Percentiles rank a stretch among this genome's conserved stretches.
Evolutionary conservation across 2,113 vertebrate genomes (phyloP).

Genomic region (Apus apus): DNA sequence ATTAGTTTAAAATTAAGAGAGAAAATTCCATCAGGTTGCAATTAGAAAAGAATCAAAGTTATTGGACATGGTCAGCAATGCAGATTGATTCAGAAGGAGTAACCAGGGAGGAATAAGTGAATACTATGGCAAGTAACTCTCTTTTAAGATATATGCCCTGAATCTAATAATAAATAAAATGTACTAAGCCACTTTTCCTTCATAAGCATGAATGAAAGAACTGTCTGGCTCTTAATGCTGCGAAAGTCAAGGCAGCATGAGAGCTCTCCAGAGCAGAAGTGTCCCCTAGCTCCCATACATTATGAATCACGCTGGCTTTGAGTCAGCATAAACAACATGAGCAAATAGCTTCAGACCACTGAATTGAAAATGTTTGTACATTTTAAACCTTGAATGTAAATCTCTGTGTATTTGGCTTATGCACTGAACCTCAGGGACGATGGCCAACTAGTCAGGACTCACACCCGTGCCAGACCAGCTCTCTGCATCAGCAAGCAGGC

Average conservation of each 20-base stretch:
- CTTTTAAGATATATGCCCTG: neutral
- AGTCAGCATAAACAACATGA: neutral
- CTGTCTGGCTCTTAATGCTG: neutral
- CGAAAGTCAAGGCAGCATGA: neutral
- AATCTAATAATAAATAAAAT: neutral
- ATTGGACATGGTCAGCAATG: neutral
- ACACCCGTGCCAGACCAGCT: neutral
- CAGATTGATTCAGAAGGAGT: neutral
- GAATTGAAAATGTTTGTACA: conserved; percentile 3
- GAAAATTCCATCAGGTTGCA: neutral
- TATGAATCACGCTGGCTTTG: neutral
- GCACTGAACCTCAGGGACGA: neutral
- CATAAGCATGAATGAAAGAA: neutral
- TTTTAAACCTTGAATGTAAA: neutral
- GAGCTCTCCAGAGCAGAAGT: neutral
- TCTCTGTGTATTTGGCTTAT: neutral
- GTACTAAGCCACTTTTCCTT: neutral
- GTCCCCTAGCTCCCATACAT: neutral
- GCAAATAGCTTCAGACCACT: neutral
- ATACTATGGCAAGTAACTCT: neutral
- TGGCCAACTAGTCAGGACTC: neutral
- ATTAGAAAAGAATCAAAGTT: neutral
- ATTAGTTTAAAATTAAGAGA: neutral
- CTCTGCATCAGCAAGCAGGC: neutral
- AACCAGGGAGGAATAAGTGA: neutral